Conservation (phyloP, 2,888 invertebrate species). For the Drosophila subquinaria region DNA sequence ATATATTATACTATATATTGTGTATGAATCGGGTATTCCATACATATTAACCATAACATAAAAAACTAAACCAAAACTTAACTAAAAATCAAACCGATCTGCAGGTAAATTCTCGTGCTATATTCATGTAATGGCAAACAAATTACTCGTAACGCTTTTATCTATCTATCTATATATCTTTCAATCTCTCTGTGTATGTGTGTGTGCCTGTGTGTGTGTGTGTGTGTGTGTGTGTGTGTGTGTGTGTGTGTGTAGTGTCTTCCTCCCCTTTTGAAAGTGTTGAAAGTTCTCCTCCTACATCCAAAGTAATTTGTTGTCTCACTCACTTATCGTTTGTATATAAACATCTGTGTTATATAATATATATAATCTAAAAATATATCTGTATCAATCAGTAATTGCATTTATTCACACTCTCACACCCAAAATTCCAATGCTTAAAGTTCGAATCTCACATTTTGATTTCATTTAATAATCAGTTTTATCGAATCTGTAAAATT, state of each 20-base stretch:
- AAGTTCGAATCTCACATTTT: slow-evolving; percentile 20
- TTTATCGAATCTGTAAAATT: slow-evolving; percentile 24
- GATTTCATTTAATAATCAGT: neutral
- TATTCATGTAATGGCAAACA: slow-evolving; percentile 45
- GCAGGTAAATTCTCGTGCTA: slow-evolving; percentile 72
- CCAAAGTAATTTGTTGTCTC: slow-evolving; percentile 45
- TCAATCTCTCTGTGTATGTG: neutral
- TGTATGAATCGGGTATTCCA: slow-evolving; percentile 55
- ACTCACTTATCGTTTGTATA: slow-evolving; percentile 26
- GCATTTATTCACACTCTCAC: slow-evolving; percentile 24
- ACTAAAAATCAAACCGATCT: slow-evolving; percentile 57
- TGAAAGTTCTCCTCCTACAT: slow-evolving; percentile 22
- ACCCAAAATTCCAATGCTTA: slow-evolving; percentile 12
- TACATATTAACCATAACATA: slow-evolving; percentile 28
- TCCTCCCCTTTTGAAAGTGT: slow-evolving; percentile 21
- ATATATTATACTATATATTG: slow-evolving; percentile 35
- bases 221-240: slow-evolving; percentile 9
- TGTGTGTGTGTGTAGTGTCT: slow-evolving; percentile 44
- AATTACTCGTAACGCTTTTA: slow-evolving; percentile 40
- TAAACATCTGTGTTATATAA: slow-evolving; percentile 26
- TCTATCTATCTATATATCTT: slow-evolving; percentile 12
- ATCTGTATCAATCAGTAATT: slow-evolving; percentile 13
- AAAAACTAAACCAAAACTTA: slow-evolving; percentile 34
- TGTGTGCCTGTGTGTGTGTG: neutral
- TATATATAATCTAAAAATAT: slow-evolving; percentile 17